Base-by-base conservation (phyloP, 2,888 invertebrate genomes). In the Cantharis nigra region DNA sequence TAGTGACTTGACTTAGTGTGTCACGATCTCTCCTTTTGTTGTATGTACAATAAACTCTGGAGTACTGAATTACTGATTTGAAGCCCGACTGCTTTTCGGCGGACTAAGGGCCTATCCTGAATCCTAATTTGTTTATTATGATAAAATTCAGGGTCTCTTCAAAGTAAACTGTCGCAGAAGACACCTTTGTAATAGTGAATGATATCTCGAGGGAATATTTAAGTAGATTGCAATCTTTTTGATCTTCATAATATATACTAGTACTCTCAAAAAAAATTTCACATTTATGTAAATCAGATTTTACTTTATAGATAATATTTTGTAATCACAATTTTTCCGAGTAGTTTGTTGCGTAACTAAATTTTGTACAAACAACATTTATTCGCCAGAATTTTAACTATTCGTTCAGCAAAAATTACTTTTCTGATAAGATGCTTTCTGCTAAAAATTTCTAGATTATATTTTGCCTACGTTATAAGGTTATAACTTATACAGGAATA, bases 61-160 rank as follows among this genome's bases (percentile, higher is more conserved):
- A 67, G 65, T 67, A 67, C 23, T 67, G 65, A 64, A 72, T 65
- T 73, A 73, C 72, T 73, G 72, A 73, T 73, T 73, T 73, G 67
- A 62, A 73, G 72, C 67, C 67, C 49, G 67, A 73, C 72, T 73
- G 72, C 69, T 74, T 74, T 74, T 74, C 74, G 63, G 70, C 71
- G 67, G 65, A 78, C 65, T 71, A 69, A 74, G 71, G 69, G 71
- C 77, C 72, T 78, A 69, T 69, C 77, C 75, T 74, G 81, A 79
- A 81, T 82, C 78, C 81, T 82, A 82, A 82, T 82, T 82, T 81
- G 81, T 82, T 82, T 82, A 82, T 82, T 82, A 82, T 82, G 81
- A 81, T 82, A 82, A 82, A 79, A 77, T 76, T 71, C 70, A 76
- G 74, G 76, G 77, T 81, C 77, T 75, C 75, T 80, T 74, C 74